Evolutionary conservation across 2,797 vertebrate genomes (phyloP).

Genomic region (Holocentrus rufus): DNA sequence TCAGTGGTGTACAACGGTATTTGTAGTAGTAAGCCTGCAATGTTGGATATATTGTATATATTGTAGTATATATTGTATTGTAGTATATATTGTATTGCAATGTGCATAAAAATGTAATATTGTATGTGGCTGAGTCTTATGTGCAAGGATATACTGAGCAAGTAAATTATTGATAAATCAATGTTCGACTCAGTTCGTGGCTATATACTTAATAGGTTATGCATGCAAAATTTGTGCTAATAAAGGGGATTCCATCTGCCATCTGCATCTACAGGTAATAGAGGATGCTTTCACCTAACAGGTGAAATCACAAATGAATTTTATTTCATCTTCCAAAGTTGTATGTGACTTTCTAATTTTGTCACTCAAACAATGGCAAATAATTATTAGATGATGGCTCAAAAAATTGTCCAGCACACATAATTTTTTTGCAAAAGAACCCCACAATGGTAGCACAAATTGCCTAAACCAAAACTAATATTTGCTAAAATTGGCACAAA

Average conservation of each 20-base stretch:
- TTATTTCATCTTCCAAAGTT: background rate
- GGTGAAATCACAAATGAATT: constrained; percentile 3
- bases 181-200: constrained; percentile 21
- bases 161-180: constrained; percentile 9
- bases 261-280: background rate
- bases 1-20: constrained; percentile 16
- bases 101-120: constrained; percentile 29
- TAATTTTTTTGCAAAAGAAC: constrained; percentile 15
- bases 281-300: constrained; percentile 25
- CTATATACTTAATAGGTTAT: constrained; percentile 52
- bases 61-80: too few relatives aligned
- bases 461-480: constrained; percentile 1
- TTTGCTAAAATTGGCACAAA: constrained; percentile 16
- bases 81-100: too few relatives aligned
- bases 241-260: constrained; percentile 25
- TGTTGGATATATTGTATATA: too few relatives aligned
- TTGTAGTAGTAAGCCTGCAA: constrained; percentile 19
- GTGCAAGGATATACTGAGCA: constrained; percentile 36
- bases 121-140: constrained; percentile 22
- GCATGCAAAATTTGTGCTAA: constrained; percentile 52
- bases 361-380: constrained; percentile 16
- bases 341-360: background rate
- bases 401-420: constrained; percentile 5
- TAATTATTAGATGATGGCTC: constrained; percentile 8
- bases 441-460: background rate